Percentiles rank a stretch among this genome's conserved stretches.
phyloP scores from a whole-genome alignment of 2,797 vertebrate species.

The Leptatherina wallacei region DNA sequence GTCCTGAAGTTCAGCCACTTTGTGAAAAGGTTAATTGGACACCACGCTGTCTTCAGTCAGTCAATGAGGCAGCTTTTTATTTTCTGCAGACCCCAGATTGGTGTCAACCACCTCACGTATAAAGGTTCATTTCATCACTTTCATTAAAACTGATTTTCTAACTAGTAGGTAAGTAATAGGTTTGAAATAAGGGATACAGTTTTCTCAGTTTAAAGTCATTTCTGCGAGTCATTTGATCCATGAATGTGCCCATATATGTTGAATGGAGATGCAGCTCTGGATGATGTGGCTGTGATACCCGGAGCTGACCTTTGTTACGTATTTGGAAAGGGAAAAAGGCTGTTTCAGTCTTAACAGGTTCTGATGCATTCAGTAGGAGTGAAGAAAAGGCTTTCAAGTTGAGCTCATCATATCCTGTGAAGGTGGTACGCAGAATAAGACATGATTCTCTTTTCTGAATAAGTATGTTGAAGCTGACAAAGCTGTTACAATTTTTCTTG shows the following conservation, averaged over 20 bases:
- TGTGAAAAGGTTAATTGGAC: constrained; percentile 47
- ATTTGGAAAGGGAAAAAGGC: neutral
- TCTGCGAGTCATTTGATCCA: neutral
- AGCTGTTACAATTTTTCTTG: neutral
- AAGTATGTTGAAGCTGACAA: neutral
- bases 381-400: constrained; percentile 8
- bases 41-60: constrained; percentile 20
- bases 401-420: constrained; percentile 27
- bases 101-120: constrained; percentile 17
- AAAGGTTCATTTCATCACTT: neutral
- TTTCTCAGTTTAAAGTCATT: neutral
- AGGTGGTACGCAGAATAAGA: constrained; percentile 8
- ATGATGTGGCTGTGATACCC: neutral
- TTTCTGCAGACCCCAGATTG: neutral
- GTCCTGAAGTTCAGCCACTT: constrained; percentile 20
- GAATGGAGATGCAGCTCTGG: neutral
- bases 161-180: neutral
- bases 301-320: neutral
- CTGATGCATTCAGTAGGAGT: constrained; percentile 19
- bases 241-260: neutral
- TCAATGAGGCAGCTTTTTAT: neutral
- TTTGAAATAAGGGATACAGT: neutral
- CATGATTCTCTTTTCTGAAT: constrained; percentile 5
- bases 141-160: neutral
- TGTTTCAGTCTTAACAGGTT: constrained; percentile 7